Conservation (phyloP, 1,140 invertebrate species). For the Atta colombica region DNA sequence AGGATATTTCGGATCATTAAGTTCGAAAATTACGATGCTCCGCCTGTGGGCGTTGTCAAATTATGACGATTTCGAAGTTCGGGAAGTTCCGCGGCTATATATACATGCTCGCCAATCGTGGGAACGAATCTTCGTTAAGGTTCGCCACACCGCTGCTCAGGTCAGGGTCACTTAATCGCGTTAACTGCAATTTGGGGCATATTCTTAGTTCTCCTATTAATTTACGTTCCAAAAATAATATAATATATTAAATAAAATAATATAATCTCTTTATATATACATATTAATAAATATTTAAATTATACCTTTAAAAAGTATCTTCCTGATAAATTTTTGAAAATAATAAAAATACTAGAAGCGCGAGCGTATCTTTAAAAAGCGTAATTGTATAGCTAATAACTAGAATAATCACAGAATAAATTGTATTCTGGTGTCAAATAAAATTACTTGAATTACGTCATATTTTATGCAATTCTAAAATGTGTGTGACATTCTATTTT, state of each 20-base stretch:
- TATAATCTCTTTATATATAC: too few species aligned
- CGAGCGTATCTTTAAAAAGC: background rate
- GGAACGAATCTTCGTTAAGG: conserved; percentile 33
- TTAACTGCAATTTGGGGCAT: conserved; percentile 2
- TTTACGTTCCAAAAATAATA: background rate
- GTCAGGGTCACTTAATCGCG: background rate
- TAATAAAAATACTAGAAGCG: background rate
- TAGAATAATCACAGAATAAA: background rate
- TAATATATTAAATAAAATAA: too few species aligned
- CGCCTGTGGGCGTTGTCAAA: conserved; percentile 48
- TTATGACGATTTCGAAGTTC: conserved; percentile 38
- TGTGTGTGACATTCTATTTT: background rate
- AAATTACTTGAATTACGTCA: background rate
- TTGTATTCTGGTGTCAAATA: background rate
- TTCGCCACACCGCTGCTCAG: background rate
- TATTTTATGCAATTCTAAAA: background rate
- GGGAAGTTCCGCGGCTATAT: background rate
- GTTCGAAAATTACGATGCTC: conserved; percentile 2
- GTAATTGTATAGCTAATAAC: background rate
- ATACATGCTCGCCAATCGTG: background rate
- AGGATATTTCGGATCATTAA: conserved; percentile 37
- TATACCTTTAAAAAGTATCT: too few species aligned
- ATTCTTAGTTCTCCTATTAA: background rate
- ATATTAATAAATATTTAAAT: background rate
- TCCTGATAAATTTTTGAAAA: too few species aligned